Evolutionary conservation across 1,140 invertebrate species (phyloP).

Genomic region (Drosophila lacteicornis): DNA sequence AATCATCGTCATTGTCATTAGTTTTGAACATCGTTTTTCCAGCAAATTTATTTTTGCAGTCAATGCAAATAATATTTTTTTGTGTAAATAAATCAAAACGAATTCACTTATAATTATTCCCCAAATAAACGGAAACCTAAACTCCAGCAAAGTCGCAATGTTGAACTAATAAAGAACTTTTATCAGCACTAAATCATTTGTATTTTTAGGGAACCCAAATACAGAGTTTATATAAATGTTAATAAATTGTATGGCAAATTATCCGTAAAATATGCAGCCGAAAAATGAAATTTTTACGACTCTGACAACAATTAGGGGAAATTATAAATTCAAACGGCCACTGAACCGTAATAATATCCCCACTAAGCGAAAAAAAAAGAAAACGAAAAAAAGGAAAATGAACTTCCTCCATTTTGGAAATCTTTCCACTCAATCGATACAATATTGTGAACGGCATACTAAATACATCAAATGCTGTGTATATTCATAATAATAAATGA

Average conservation of each 20-base stretch:
- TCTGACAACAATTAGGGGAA: constrained; percentile 22
- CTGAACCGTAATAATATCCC: constrained; percentile 11
- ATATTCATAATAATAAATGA: constrained; percentile 54
- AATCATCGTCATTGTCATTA: constrained; percentile 61
- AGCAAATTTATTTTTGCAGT: constrained; percentile 19
- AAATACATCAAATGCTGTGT: constrained; percentile 45
- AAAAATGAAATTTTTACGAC: constrained; percentile 19
- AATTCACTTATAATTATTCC: constrained; percentile 10
- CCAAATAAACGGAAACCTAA: constrained; percentile 2
- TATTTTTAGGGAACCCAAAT: neutral
- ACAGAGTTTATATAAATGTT: neutral
- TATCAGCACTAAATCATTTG: too few relatives aligned
- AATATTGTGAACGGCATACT: constrained; percentile 45
- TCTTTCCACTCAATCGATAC: constrained; percentile 44
- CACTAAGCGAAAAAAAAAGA: neutral
- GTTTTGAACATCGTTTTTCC: constrained; percentile 42
- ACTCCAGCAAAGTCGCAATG: neutral
- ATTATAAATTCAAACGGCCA: constrained; percentile 13
- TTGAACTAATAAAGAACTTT: neutral
- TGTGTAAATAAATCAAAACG: constrained; percentile 18
- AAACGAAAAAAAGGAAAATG: constrained; percentile 4
- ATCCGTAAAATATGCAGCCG: constrained; percentile 21
- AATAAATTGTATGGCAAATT: constrained; percentile 18
- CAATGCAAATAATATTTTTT: constrained; percentile 28
- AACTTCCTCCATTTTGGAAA: constrained; percentile 10